Base-by-base conservation (phyloP, 2,113 vertebrate genomes). In the Antidorcas marsupialis region DNA sequence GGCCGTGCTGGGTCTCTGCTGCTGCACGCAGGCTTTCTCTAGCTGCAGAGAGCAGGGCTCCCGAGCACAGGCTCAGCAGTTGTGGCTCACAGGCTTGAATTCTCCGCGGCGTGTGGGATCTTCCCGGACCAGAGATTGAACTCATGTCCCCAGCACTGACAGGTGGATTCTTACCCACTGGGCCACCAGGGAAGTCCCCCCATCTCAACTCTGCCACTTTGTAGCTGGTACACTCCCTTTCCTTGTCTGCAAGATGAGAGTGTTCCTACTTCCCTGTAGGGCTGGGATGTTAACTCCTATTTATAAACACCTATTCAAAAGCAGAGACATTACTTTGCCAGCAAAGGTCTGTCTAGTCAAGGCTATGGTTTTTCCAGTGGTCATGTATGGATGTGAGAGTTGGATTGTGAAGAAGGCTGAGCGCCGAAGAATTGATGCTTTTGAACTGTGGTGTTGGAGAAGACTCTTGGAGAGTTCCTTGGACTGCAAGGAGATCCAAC, bases 11-110 rank as follows among this genome's bases (percentile, higher is more conserved):
- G 67, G 67, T 39, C n/a, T 39, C 19, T 5, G n/a, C 64, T 5
- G n/a, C 64, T 0, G 9, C 64, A 4, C 0, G 4, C 64, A 71
- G n/a, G n/a, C 64, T 36, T 3, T 23, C n/a, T 36, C 33, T 4
- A 4, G 33, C 10, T 67, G 64, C 64, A 67, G 30, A 2, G 16
- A 67, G 33, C 7, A 14, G 64, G 19, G n/a, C n/a, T 36, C 19
- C 4, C 2, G n/a, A 71, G 67, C n/a, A 12, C 19, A 39, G 19
- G 67, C n/a, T 39, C n/a, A 6, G 16, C 33, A 21, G 64, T 2
- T 6, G 62, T 10, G 9, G n/a, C 33, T 36, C 67, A 36, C 2
- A 2, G 36, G 36, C 36, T 13, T 74, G 36, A 39, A 25, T 39
- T 39, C 36, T 74, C 67, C 5, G 11, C 5, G 10, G 21, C 2